These are phyloP conservation scores for Sepioteuthis lessoniana DNA, from an alignment of 2,888 invertebrate species.

Conservation along the genomic window DNA sequence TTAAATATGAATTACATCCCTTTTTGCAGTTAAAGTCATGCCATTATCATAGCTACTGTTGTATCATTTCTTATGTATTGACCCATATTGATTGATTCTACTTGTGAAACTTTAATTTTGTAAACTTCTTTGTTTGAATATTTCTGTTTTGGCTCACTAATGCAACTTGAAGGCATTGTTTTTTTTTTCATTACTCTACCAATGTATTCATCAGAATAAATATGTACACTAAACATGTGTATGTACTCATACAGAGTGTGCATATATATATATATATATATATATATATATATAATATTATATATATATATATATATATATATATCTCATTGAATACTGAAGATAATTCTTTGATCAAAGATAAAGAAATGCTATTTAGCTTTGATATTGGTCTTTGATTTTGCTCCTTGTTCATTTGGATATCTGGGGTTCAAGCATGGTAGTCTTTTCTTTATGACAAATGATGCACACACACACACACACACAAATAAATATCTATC, in stretches of 20 bases:
- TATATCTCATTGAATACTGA: no score
- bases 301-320: no score
- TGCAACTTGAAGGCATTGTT: no score
- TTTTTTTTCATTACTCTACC: not conserved
- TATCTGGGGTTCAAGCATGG: not conserved
- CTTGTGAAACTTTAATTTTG: not conserved
- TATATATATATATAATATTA: no score
- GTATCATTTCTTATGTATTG: constrained; percentile 20
- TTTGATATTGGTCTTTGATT: not conserved
- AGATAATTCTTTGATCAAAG: not conserved
- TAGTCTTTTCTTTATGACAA: no score
- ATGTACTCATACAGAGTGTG: no score
- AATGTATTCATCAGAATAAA: not conserved
- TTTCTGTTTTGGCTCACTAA: not conserved
- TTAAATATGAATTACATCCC: not conserved
- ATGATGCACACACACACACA: no score
- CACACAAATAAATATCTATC: no score
- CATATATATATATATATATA: no score
- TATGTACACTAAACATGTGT: not conserved
- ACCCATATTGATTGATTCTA: not conserved
- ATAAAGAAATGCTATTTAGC: not conserved
- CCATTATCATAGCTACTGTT: not conserved
- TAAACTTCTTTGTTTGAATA: not conserved
- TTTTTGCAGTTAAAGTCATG: not conserved
- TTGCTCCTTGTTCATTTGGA: not conserved